Evolutionary conservation across 1,140 invertebrate species (phyloP).

Genomic region (Drusus annulatus): DNA sequence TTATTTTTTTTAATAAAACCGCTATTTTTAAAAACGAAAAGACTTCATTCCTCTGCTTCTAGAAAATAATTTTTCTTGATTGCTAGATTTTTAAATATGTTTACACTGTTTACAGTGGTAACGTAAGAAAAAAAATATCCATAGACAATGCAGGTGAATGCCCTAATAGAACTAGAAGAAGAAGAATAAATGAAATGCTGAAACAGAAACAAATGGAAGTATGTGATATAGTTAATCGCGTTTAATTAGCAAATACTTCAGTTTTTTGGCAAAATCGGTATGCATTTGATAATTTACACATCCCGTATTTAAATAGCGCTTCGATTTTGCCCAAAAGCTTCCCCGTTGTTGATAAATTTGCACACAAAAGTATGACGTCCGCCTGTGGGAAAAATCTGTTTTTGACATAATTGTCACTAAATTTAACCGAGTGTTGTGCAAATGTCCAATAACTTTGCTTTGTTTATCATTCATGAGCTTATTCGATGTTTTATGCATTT

Average conservation of each 20-base stretch:
- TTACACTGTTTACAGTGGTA: too few relatives aligned
- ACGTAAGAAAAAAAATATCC: neutral
- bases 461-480: slow-evolving; percentile 16
- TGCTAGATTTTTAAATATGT: too few relatives aligned
- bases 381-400: slow-evolving; percentile 57
- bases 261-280: slow-evolving; percentile 48
- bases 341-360: neutral
- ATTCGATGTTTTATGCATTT: slow-evolving; percentile 28
- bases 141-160: slow-evolving; percentile 17
- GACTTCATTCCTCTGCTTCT: too few relatives aligned
- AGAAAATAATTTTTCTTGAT: too few relatives aligned
- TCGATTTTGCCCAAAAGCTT: neutral
- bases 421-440: slow-evolving; percentile 40
- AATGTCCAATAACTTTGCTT: slow-evolving; percentile 8
- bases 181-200: slow-evolving; percentile 45
- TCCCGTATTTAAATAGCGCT: neutral
- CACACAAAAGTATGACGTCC: slow-evolving; percentile 54
- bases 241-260: slow-evolving; percentile 44
- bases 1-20: too few relatives aligned
- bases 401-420: slow-evolving; percentile 58
- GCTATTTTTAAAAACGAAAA: too few relatives aligned
- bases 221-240: slow-evolving; percentile 47
- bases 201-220: slow-evolving; percentile 46
- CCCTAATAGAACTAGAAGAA: slow-evolving; percentile 58
- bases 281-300: slow-evolving; percentile 30